Conservation (phyloP, 2,113 vertebrate genomes). For the Colaptes auratus region DNA sequence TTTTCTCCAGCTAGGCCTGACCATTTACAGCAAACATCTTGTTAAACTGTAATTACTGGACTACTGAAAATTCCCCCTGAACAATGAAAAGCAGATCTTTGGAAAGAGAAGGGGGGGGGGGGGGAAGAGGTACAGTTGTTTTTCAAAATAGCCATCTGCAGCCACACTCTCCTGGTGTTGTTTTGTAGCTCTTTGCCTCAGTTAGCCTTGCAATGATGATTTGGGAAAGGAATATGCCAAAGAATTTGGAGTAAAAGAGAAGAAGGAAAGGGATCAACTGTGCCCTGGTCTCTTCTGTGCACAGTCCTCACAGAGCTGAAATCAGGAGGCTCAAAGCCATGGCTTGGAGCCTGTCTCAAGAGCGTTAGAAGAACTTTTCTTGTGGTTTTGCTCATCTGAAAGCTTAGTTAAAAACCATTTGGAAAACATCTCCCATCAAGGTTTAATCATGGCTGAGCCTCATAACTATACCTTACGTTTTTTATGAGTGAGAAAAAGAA, state of each 20-base stretch:
- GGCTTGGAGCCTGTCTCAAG: conserved; percentile 30
- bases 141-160: conserved; percentile 21
- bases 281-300: neutral
- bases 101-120: neutral
- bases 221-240: neutral
- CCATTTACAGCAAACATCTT: conserved; percentile 76
- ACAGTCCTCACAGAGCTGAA: neutral
- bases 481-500: neutral
- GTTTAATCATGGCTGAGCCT: neutral
- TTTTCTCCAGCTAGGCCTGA: conserved; percentile 74
- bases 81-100: conserved; percentile 55
- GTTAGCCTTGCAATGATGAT: neutral
- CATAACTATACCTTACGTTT: neutral
- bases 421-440: neutral
- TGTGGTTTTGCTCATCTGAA: neutral
- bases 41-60: conserved; percentile 73
- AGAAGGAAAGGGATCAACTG: neutral
- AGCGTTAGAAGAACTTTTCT: neutral
- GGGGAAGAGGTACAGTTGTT: neutral
- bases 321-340: neutral
- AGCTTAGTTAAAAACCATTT: neutral
- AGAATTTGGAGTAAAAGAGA: neutral
- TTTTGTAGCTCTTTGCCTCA: neutral
- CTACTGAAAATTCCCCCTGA: conserved; percentile 35
- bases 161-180: neutral